Base-by-base conservation (phyloP, 92 coral and sea anemone genomes). In the Micromussa lordhowensis region DNA sequence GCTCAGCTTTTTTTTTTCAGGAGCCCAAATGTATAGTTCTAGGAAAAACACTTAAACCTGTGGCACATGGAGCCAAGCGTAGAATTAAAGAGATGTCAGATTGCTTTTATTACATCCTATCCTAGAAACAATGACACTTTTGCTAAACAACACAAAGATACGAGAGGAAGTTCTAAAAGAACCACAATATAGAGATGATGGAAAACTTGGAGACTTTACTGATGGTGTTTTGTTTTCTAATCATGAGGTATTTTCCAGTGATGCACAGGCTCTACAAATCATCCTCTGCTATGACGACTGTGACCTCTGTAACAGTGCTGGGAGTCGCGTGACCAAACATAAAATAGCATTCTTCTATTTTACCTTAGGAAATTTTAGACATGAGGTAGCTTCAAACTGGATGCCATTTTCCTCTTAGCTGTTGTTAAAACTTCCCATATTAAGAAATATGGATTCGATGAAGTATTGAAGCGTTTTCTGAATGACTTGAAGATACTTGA, bases 271-370 rank as follows among this genome's bases (percentile, higher is more conserved):
- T 19, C 77, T 86, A 16, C 83, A 59, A 22, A 59, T 91, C 35
- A 76, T 86, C 30, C 76, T 86, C 76, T 91, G 63, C 79, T 89
- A 91, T 78, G 94, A 91, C 55, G 88, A 70, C 40, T 57, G 81
- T 13, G 85, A 91, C 29, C 85, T 91, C 63, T 82, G 91, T 59
- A 91, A 87, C 89, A 83, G 88, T 29, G 88, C 85, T 64, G 91
- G 91, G 30, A 75, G 88, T 31, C 66, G 80, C 6, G 58, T 80
- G 8, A 79, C 85, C 61, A 82, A 82, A 68, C 86, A 82, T 16
- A 82, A 82, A 82, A 68, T 82, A 82, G 78, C 78, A 49, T 82
- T 82, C 19, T 82, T 82, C 36, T 82, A 84, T 84, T 89, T 28
- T 68, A 51, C 78, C 68, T 78, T 89, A 28, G 89, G 68, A 59